Evolutionary conservation across 2,888 invertebrate species (phyloP).

Genomic region (Tridacna gigas): DNA sequence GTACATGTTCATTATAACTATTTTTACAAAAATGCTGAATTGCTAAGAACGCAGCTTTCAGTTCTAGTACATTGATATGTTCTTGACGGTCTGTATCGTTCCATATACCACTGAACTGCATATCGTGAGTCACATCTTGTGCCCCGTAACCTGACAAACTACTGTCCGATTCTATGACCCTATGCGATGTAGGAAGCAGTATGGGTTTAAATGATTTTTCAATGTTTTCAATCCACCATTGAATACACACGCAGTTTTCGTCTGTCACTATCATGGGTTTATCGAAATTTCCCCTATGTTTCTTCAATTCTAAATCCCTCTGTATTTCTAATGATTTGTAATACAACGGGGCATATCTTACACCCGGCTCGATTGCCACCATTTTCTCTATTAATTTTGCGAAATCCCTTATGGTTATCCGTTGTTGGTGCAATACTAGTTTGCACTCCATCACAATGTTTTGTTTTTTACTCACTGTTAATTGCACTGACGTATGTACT

Average conservation of each 20-base stretch:
- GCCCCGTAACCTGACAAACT: constrained; percentile 28
- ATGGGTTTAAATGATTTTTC: constrained; percentile 25
- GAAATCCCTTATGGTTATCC: constrained; percentile 41
- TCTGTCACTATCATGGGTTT: not conserved
- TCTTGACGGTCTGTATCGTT: not conserved
- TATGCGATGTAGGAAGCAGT: constrained; percentile 2
- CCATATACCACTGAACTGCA: too few relatives aligned
- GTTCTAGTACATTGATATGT: constrained; percentile 35
- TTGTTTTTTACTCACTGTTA: not conserved
- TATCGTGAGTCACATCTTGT: too few relatives aligned
- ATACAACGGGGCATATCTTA: constrained; percentile 46
- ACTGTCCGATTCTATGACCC: constrained; percentile 34
- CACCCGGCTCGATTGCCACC: constrained; percentile 47
- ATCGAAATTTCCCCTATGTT: constrained; percentile 48
- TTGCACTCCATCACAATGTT: not conserved
- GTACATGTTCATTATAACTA: too few relatives aligned
- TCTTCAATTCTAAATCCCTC: constrained; percentile 32
- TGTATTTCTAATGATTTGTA: constrained; percentile 42
- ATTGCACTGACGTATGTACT: constrained; percentile 8
- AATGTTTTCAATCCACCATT: constrained; percentile 54
- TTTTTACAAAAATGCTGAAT: too few relatives aligned
- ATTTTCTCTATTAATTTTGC: constrained; percentile 53
- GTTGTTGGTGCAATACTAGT: not conserved
- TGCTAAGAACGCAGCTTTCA: too few relatives aligned
- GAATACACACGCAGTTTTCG: constrained; percentile 22